Evolutionary conservation across 1,140 invertebrate genomes (phyloP).

Genomic region (Ooceraea biroi): DNA sequence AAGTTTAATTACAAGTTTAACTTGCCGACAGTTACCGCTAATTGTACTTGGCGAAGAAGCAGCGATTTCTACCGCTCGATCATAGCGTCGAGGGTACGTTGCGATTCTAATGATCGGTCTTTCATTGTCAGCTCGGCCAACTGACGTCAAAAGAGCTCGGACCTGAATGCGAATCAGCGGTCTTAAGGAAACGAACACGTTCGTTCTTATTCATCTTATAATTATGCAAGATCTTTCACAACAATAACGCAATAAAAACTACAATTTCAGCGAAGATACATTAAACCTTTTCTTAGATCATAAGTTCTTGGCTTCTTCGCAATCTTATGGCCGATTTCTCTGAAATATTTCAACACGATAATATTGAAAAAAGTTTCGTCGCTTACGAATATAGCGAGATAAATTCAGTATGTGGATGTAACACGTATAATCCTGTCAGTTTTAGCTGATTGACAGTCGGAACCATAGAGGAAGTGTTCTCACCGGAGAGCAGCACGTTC

Average conservation of each 20-base stretch:
- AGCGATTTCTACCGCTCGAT: slow-evolving; percentile 64
- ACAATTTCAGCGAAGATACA: not conserved
- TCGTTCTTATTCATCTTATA: not conserved
- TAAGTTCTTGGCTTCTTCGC: not conserved
- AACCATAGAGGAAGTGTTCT: slow-evolving; percentile 20
- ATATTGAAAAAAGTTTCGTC: not conserved
- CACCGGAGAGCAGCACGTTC: not conserved
- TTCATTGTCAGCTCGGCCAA: slow-evolving; percentile 54
- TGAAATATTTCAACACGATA: not conserved
- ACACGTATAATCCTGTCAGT: slow-evolving; percentile 72
- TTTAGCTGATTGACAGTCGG: slow-evolving; percentile 72
- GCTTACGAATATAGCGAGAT: slow-evolving; percentile 30
- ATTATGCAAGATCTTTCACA: slow-evolving; percentile 1
- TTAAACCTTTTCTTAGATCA: not conserved
- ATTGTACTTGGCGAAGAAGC: slow-evolving; percentile 63
- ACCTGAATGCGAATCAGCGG: slow-evolving; percentile 20
- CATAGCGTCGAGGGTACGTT: slow-evolving; percentile 59
- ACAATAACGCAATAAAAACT: not conserved
- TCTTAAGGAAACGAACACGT: slow-evolving; percentile 42
- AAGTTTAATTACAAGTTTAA: slow-evolving; percentile 71
- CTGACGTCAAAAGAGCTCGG: slow-evolving; percentile 45
- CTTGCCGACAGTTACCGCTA: slow-evolving; percentile 52
- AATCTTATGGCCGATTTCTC: not conserved
- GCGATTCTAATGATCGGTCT: slow-evolving; percentile 66
- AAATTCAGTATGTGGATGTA: slow-evolving; percentile 47